Base-by-base conservation (phyloP, 2,113 vertebrate species). In the Poeciliopsis prolifica region DNA sequence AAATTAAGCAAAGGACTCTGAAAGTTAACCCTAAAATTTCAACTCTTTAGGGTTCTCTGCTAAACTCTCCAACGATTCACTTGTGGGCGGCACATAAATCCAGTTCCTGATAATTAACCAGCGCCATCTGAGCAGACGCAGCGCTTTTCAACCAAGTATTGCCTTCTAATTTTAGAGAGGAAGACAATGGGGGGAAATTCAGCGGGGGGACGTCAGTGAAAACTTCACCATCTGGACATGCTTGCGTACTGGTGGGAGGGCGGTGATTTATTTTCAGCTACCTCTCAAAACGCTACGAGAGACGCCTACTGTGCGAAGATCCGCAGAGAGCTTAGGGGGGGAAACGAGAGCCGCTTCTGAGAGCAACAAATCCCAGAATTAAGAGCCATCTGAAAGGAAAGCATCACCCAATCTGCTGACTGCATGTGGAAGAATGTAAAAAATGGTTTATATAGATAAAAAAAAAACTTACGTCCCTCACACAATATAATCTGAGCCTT, bases 181-280 rank as follows among this genome's bases (percentile, higher is more conserved):
- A 77, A 90, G 88, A 91, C 88, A 91, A 90, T 89, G 85, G 86
- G 62, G 24, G 87, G 84, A 87, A 88, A 89, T 90, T 92, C 83
- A 92, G 89, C 83, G 37, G 89, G 81, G 84, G 84, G 75, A 87
- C 71, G 75, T 81, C 84, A 74, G 87, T 87, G 83, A 88, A 86
- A 80, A 88, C 35, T 87, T 86, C 80, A 87, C 91, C 90, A 92
- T 92, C 91, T 92, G 91, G 90, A 85, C 89, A 37, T 84, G 69
- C 81, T 86, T 65, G 65, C 84, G 17, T 74, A 42, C 81, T 79
- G 80, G 87, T 88, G 90, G 91, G 88, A 88, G 88, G 88, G 85
- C 78, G 85, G 81, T 77, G 85, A 88, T 90, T 90, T 91, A 91
- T 92, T 92, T 91, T 88, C 84, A 80, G 89, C 83, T 70, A 40